Conservation (phyloP, 2,797 vertebrate genomes). For the Philypnodon macrostomus region DNA sequence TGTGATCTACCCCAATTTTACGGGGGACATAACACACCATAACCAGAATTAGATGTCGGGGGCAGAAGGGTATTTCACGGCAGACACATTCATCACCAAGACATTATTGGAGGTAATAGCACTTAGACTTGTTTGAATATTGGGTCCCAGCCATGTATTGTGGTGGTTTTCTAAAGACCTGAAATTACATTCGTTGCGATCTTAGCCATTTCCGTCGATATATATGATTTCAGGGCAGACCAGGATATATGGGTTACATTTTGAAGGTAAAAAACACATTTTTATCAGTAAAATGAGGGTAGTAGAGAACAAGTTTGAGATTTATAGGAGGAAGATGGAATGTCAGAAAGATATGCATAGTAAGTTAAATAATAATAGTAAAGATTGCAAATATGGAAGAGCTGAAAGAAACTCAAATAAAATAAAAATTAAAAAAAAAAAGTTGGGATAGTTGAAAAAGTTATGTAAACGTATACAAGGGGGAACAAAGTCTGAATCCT, state of each 20-base stretch:
- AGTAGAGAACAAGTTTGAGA: neutral
- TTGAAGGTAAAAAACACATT: neutral
- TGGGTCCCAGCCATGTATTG: slow-evolving; percentile 1
- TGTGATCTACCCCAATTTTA: slow-evolving; percentile 9
- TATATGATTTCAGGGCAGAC: neutral
- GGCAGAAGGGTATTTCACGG: slow-evolving; percentile 4
- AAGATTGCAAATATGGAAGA: neutral
- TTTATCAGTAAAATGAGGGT: neutral
- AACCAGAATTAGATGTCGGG: slow-evolving; percentile 8
- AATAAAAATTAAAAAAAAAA: too few relatives aligned
- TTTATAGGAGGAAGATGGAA: neutral
- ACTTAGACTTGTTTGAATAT: slow-evolving; percentile 13
- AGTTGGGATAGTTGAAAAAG: too few relatives aligned
- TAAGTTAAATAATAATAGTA: neutral
- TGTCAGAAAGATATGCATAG: neutral
- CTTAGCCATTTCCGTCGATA: neutral
- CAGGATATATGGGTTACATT: neutral
- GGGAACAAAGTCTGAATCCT: too few relatives aligned
- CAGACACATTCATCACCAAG: slow-evolving; percentile 5
- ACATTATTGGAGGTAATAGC: slow-evolving; percentile 8
- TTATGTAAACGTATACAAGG: too few relatives aligned
- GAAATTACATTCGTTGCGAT: neutral
- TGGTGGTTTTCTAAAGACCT: slow-evolving; percentile 6
- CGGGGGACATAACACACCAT: slow-evolving; percentile 8
- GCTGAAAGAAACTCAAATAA: too few relatives aligned